Evolutionary conservation across 2,797 vertebrate genomes (phyloP).

Genomic region (Takifugu ocellatus): DNA sequence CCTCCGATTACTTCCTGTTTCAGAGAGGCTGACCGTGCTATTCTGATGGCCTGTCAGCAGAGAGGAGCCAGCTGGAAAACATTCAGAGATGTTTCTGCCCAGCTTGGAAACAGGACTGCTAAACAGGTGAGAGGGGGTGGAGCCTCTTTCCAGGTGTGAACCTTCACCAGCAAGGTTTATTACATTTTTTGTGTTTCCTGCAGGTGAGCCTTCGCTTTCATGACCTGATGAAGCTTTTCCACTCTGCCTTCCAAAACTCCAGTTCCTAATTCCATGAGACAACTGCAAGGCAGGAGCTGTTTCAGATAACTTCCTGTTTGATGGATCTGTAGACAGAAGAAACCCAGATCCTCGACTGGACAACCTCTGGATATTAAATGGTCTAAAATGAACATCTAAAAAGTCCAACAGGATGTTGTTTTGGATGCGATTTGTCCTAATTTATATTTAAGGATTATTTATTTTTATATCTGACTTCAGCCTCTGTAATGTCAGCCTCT

Average conservation of each 20-base stretch:
- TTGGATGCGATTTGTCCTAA: neutral
- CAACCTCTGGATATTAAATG: neutral
- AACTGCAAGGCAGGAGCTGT: neutral
- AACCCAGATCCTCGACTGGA: neutral
- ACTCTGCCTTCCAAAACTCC: slow-evolving; percentile 73
- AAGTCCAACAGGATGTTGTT: neutral
- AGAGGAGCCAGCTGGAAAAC: slow-evolving; percentile 84
- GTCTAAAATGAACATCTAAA: too few species aligned
- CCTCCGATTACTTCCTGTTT: slow-evolving; percentile 9
- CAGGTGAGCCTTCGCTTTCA: slow-evolving; percentile 86
- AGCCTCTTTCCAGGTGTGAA: neutral
- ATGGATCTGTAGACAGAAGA: neutral
- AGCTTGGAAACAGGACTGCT: slow-evolving; percentile 84
- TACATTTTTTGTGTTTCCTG: neutral
- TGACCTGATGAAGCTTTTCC: slow-evolving; percentile 86
- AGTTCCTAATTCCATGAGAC: slow-evolving; percentile 63
- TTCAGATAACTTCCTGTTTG: neutral
- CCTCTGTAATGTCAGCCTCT: neutral
- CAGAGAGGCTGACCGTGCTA: slow-evolving; percentile 89
- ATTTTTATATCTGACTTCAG: slow-evolving; percentile 9
- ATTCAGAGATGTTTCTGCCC: slow-evolving; percentile 79
- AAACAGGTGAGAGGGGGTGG: slow-evolving; percentile 73
- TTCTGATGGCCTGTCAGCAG: slow-evolving; percentile 89
- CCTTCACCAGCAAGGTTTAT: too few species aligned
- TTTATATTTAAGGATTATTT: slow-evolving; percentile 16